Evolutionary conservation across 2,113 vertebrate genomes (phyloP).

Genomic region (Calcarius ornatus): DNA sequence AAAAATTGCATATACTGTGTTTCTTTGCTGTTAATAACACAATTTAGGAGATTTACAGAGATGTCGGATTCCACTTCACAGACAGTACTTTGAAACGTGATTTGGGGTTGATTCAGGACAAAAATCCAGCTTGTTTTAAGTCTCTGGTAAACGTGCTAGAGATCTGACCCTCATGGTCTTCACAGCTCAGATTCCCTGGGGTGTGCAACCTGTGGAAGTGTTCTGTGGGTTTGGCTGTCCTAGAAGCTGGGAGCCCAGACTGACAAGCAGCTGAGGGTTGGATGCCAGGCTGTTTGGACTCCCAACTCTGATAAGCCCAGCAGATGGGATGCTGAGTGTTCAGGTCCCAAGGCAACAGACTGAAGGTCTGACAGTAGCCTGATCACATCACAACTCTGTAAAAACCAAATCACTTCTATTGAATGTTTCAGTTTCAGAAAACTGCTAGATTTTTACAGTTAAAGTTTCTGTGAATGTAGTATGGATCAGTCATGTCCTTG

Average conservation of each 20-base stretch:
- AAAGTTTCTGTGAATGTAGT: neutral
- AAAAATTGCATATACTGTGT: neutral
- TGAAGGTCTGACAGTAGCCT: neutral
- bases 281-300: neutral
- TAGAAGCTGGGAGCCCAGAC: neutral
- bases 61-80: neutral
- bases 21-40: neutral
- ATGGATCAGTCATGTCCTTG: neutral
- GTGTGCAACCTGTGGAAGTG: rapidly evolving
- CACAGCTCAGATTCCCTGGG: rapidly evolving
- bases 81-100: neutral
- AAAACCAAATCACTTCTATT: neutral
- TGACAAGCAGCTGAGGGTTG: neutral
- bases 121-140: neutral
- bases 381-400: neutral
- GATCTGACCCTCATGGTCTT: neutral
- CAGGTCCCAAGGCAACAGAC: neutral
- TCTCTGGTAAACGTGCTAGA: neutral
- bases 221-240: neutral
- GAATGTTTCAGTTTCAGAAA: neutral
- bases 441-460: neutral
- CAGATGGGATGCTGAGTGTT: neutral
- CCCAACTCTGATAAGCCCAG: neutral
- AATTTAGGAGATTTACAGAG: neutral
- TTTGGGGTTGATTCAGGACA: neutral